Evolutionary conservation across 1,140 invertebrate species (phyloP).

Genomic region (Hesperophylax magnus): DNA sequence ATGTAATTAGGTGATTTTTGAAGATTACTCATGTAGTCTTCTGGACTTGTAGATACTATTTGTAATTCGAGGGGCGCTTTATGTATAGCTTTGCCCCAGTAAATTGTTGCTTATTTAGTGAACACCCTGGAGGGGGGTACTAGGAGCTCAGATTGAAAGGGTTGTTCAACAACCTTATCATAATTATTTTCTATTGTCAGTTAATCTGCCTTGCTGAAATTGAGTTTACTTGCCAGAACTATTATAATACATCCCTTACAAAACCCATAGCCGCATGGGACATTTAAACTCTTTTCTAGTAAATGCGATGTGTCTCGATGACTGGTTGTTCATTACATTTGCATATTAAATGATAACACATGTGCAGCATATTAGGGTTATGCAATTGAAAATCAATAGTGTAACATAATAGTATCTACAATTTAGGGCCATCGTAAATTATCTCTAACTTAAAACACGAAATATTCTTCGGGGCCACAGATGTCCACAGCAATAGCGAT

Average conservation of each 20-base stretch:
- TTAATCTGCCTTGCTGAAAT: background rate
- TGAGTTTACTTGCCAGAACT: background rate
- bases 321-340: background rate
- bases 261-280: background rate
- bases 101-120: background rate
- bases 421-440: no score
- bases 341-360: slow-evolving; percentile 24
- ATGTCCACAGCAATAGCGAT: no score
- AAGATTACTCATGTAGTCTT: no score
- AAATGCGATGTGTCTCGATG: background rate
- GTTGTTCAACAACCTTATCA: slow-evolving; percentile 18
- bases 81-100: no score
- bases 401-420: no score
- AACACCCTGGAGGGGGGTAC: background rate
- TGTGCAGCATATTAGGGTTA: background rate
- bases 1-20: no score
- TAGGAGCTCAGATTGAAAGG: background rate
- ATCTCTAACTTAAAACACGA: no score
- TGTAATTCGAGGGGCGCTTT: no score
- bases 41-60: no score
- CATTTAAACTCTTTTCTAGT: background rate
- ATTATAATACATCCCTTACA: background rate
- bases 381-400: no score
- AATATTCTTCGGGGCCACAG: no score
- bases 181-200: slow-evolving; percentile 18